Evolutionary conservation across 2,888 invertebrate species (phyloP).

Genomic region (Ellobium chinense): DNA sequence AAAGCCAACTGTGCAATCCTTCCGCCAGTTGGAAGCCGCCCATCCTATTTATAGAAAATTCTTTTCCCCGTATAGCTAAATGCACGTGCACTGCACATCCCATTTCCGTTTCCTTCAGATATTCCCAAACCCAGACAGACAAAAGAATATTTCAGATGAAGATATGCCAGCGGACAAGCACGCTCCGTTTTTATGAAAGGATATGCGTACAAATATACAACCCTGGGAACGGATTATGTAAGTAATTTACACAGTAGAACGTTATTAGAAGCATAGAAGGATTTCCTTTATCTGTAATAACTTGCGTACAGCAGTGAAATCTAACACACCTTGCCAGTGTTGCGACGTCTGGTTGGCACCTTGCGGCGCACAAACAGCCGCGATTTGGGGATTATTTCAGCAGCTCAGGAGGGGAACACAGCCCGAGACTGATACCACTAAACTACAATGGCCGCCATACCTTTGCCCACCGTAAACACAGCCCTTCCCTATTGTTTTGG

Average conservation of each 20-base stretch:
- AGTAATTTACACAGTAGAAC: not conserved
- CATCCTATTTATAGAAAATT: no score
- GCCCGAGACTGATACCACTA: slow-evolving; percentile 31
- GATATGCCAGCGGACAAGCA: not conserved
- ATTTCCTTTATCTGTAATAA: not conserved
- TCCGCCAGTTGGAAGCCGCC: no score
- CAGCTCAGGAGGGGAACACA: slow-evolving; percentile 31
- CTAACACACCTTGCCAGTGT: not conserved
- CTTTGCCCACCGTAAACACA: slow-evolving; percentile 31
- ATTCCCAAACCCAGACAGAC: not conserved
- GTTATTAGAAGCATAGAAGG: slow-evolving; percentile 7
- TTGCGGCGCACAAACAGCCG: not conserved
- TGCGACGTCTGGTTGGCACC: slow-evolving; percentile 2
- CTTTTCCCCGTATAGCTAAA: no score
- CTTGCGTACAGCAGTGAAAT: not conserved
- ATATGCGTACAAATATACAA: not conserved
- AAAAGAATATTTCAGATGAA: not conserved
- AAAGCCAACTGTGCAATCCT: no score
- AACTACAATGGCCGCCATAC: slow-evolving; percentile 26
- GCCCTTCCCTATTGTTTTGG: slow-evolving; percentile 40
- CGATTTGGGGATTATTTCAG: slow-evolving; percentile 23
- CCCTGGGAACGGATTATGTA: not conserved
- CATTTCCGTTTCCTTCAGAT: not conserved
- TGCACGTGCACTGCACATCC: not conserved
- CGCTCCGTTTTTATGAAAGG: slow-evolving; percentile 2